Conservation (phyloP, 2,888 invertebrate genomes). For the Acrocyrtus sp. region DNA sequence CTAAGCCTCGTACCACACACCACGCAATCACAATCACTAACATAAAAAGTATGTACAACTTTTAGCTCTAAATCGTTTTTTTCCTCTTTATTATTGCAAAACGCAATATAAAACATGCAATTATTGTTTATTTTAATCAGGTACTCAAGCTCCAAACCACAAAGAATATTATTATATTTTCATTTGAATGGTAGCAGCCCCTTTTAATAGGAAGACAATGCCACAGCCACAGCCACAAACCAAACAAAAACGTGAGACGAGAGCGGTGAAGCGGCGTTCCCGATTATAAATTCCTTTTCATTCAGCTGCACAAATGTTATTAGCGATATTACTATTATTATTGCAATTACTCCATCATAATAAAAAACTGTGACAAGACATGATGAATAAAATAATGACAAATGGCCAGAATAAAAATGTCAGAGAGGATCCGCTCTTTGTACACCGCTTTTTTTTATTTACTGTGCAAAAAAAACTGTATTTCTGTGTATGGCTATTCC, state of each 20-base stretch:
- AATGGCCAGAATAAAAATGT: slow-evolving; percentile 36
- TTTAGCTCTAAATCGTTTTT: too few species aligned
- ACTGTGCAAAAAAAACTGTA: neutral
- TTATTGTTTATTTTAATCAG: neutral
- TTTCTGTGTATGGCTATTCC: too few species aligned
- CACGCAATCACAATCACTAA: too few species aligned
- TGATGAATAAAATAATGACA: slow-evolving; percentile 22
- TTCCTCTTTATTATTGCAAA: too few species aligned
- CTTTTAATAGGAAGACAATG: neutral
- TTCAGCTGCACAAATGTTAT: neutral
- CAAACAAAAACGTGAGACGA: too few species aligned
- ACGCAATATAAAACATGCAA: neutral
- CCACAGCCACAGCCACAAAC: too few species aligned
- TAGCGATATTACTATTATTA: slow-evolving; percentile 20
- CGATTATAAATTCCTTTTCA: neutral
- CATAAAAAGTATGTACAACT: too few species aligned
- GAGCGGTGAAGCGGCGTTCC: neutral
- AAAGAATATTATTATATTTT: too few species aligned
- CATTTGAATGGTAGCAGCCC: too few species aligned
- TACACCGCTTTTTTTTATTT: neutral
- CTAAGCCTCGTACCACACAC: neutral
- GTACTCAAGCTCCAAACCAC: neutral
- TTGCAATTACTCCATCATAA: slow-evolving; percentile 8
- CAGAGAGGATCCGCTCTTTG: slow-evolving; percentile 42
- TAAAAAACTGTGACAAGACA: slow-evolving; percentile 29